Conservation (phyloP, 1,140 invertebrate genomes). For the Hypothenemus hampei region DNA sequence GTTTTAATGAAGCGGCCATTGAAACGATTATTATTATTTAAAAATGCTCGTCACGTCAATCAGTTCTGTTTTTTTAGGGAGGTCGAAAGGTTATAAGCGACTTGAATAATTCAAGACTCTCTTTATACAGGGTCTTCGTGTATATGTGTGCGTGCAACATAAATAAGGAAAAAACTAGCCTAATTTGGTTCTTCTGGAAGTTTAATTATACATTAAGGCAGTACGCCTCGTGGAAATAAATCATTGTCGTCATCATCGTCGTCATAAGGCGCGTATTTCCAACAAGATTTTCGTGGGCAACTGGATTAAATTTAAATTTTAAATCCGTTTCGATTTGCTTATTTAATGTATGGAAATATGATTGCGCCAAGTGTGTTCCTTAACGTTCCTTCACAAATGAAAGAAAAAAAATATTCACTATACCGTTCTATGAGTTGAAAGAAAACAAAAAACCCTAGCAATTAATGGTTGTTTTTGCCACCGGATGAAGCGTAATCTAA, state of each 20-base stretch:
- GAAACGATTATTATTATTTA: neutral
- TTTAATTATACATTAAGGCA: conserved; percentile 6
- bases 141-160: no score
- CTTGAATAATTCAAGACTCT: no score
- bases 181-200: neutral
- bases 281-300: conserved; percentile 17
- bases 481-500: conserved; percentile 21
- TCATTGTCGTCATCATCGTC: no score
- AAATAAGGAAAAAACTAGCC: neutral
- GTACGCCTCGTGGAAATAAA: conserved; percentile 9
- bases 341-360: conserved; percentile 11
- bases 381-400: no score
- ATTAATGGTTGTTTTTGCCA: no score
- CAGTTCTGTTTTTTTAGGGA: neutral
- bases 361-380: neutral
- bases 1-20: neutral
- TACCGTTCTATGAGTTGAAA: neutral
- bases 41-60: neutral
- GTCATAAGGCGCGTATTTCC: neutral
- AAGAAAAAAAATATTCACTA: conserved; percentile 4
- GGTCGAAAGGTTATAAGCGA: neutral
- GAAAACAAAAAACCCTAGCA: no score
- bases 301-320: conserved; percentile 20
- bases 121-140: no score
- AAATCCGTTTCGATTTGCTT: conserved; percentile 12